Evolutionary conservation across 2,888 invertebrate species (phyloP), one percentile per base, ranked within the genome.

Genomic region (Drosophila multiciliata): DNA sequence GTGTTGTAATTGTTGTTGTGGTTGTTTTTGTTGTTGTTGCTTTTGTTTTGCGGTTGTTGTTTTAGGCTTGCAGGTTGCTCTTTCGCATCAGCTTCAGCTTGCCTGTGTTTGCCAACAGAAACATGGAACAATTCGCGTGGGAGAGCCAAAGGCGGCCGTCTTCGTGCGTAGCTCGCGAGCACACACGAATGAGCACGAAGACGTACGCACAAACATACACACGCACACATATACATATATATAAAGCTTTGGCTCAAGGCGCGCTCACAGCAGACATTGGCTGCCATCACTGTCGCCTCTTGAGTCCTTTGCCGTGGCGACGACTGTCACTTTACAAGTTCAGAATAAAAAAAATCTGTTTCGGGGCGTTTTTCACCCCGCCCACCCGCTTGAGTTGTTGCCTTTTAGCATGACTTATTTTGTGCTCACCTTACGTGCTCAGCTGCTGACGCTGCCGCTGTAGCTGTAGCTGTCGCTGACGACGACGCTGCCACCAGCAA

Each of bases 321-420:
- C 89, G 89, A 83, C 87, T 87, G 87, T 90, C 87, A 87, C 89
- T 89, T 81, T 84, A 78, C 88, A 90, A 89, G 87, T 32, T 71
- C 52, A 40, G n/a, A 42, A 60, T 17, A 23, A n/a, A 40, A 33
- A 69, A 73, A 86, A 87, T 88, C 81, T 76, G 80, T 80, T 89
- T 81, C 63, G 80, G 85, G 84, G 89, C 90, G 87, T 78, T 87
- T 78, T 78, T 68, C 29, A 40, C 35, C 40, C 49, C 48, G 57
- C 53, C 45, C 49, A 57, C 40, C 45, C 8, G 62, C 66, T 45
- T 71, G 62, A 54, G 66, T 54, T 50, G 65, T 49, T 68, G 61
- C 70, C 48, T 67, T 78, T 84, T 87, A 68, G 88, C 88, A 89
- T 89, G 85, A 86, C 90, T 86, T 88, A 86, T 88, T 84, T 80